A percentile compares a stretch with the other conserved stretches of the same genome.
phyloP scores from a whole-genome alignment of 2,888 invertebrate species.

The Calliphora vomitoria region DNA sequence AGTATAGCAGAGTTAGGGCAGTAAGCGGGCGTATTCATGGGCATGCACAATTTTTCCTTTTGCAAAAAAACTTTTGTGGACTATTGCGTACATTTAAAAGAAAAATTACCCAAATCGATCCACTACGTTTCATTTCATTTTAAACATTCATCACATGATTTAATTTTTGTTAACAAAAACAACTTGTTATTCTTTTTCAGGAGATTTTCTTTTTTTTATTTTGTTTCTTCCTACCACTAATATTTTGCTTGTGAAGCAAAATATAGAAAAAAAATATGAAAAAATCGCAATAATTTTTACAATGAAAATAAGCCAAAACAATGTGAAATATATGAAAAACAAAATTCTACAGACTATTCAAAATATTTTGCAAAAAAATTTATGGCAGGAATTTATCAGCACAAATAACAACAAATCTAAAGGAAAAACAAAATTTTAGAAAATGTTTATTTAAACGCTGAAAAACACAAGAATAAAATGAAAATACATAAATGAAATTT shows the following conservation, averaged over 20 bases:
- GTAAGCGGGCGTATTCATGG: too few relatives aligned
- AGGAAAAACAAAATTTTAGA: neutral
- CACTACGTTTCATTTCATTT: too few relatives aligned
- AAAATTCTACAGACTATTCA: neutral
- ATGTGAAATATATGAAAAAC: neutral
- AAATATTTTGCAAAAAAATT: constrained; percentile 19
- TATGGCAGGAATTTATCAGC: constrained; percentile 16
- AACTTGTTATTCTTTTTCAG: too few relatives aligned
- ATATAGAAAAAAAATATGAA: too few relatives aligned
- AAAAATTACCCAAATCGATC: too few relatives aligned
- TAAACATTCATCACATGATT: too few relatives aligned
- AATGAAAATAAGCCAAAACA: neutral
- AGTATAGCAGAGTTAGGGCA: too few relatives aligned
- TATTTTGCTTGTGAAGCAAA: constrained; percentile 23
- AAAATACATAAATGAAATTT: neutral
- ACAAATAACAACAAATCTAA: neutral
- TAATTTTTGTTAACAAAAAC: neutral
- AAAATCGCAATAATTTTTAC: constrained; percentile 2
- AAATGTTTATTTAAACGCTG: constrained; percentile 21
- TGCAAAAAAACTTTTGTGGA: too few relatives aligned
- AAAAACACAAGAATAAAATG: neutral
- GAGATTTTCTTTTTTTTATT: neutral
- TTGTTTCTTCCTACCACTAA: neutral
- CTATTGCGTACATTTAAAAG: too few relatives aligned
- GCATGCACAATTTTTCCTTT: too few relatives aligned